Percentiles rank a stretch among this genome's conserved stretches.
These are phyloP conservation scores for Chlorocebus sabaeus DNA, from an alignment of 2,113 vertebrate genomes.

Conservation along the genomic window DNA sequence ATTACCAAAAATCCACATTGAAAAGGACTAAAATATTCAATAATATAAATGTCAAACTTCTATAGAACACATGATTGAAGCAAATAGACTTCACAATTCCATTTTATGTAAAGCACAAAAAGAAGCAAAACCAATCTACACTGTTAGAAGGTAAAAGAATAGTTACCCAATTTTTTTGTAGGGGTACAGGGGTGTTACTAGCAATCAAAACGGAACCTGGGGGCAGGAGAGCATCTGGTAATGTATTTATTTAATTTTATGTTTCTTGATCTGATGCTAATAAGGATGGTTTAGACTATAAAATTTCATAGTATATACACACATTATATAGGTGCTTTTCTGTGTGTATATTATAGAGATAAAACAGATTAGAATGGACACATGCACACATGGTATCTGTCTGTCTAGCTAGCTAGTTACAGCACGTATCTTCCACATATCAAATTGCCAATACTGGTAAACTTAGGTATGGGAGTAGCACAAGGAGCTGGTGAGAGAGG, in stretches of 20 bases:
- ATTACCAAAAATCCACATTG: neutral
- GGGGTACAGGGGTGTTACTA: neutral
- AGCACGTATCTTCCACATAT: no score
- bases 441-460: neutral
- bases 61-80: neutral
- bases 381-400: neutral
- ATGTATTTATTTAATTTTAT: neutral
- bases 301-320: neutral
- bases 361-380: neutral
- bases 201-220: neutral
- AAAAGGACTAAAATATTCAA: neutral
- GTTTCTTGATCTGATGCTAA: neutral
- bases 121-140: neutral
- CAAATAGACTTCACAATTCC: neutral
- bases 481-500: neutral
- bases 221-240: neutral
- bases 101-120: neutral
- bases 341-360: neutral
- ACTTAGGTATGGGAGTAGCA: neutral
- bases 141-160: neutral
- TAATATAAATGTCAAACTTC: neutral
- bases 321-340: neutral
- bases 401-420: neutral
- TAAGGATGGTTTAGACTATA: neutral
- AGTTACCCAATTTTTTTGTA: neutral